phyloP scores from a whole-genome alignment of 2,113 vertebrate species.

The Tapirus terrestris region DNA sequence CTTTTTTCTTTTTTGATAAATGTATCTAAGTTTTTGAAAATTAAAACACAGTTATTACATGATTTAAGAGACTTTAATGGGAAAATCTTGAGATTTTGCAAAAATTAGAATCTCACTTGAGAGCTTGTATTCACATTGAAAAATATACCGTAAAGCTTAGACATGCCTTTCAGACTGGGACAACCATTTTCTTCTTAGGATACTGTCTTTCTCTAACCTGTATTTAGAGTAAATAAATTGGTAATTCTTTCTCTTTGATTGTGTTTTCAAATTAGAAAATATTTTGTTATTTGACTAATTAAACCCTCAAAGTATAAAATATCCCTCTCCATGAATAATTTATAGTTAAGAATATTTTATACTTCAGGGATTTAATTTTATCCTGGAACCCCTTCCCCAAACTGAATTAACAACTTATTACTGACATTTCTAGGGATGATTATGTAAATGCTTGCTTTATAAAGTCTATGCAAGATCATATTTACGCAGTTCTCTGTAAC shows the following conservation, averaged over 20 bases:
- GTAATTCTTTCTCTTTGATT: background rate
- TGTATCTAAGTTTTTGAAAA: conserved; percentile 4
- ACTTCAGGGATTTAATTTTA: conserved; percentile 10
- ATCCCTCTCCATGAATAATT: background rate
- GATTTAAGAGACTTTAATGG: conserved; percentile 1
- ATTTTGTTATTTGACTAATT: conserved; percentile 5
- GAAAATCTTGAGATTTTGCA: background rate
- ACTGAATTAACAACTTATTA: background rate
- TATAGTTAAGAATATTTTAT: background rate
- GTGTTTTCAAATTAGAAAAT: conserved; percentile 26
- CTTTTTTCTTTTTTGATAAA: conserved; percentile 7
- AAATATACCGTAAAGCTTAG: background rate
- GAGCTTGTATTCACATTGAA: background rate
- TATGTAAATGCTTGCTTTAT: background rate
- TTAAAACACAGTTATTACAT: background rate
- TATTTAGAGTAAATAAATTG: background rate
- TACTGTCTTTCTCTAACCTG: background rate
- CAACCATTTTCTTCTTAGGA: background rate
- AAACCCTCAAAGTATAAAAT: background rate
- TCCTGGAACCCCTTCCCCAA: background rate
- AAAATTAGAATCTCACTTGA: background rate
- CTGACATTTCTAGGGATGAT: background rate
- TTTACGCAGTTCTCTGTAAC: background rate
- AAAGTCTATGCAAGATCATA: background rate
- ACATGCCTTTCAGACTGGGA: background rate